phyloP scores from a whole-genome alignment of 2,888 invertebrate genomes.

The Exephanes ischioxanthus region DNA sequence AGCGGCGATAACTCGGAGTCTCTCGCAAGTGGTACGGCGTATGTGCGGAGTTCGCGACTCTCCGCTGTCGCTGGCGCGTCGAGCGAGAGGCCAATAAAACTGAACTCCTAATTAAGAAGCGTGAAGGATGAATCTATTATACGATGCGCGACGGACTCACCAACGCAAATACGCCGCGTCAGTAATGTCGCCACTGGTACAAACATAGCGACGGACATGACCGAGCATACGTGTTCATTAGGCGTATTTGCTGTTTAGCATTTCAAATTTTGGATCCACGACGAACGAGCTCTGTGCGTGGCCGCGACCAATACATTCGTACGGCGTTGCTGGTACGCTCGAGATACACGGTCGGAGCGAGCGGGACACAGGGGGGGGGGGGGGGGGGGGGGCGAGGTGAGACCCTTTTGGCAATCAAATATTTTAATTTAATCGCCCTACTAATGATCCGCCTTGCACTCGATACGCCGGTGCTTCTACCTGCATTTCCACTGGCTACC shows the following conservation, averaged over 20 bases:
- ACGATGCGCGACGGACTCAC: conserved; percentile 71
- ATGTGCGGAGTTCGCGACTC: conserved; percentile 10
- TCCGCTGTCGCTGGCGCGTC: conserved; percentile 57
- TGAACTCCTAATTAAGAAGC: conserved; percentile 85
- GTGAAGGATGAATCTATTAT: conserved; percentile 85
- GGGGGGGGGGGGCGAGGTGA: conserved; percentile 53
- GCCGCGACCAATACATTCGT: conserved; percentile 57
- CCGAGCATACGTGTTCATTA: conserved; percentile 85
- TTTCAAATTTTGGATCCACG: conserved; percentile 82
- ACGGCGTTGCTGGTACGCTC: conserved; percentile 49
- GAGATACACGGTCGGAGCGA: conserved; percentile 62
- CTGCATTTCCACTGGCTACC: conserved; percentile 65
- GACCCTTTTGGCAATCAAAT: conserved; percentile 82
- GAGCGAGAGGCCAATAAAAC: conserved; percentile 82
- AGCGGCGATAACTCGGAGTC: conserved; percentile 5
- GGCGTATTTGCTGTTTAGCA: conserved; percentile 85
- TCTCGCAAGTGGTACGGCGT: background rate
- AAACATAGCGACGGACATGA: conserved; percentile 81
- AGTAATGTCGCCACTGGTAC: conserved; percentile 81
- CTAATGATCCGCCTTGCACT: conserved; percentile 80
- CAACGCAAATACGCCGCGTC: conserved; percentile 79
- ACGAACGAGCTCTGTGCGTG: conserved; percentile 68
- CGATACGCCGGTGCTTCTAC: conserved; percentile 72
- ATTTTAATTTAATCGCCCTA: conserved; percentile 84
- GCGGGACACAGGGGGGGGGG: conserved; percentile 17